Evolutionary conservation across 1,140 invertebrate species (phyloP), one percentile per base, ranked within the genome.

Genomic region (Drosophila simulans): DNA sequence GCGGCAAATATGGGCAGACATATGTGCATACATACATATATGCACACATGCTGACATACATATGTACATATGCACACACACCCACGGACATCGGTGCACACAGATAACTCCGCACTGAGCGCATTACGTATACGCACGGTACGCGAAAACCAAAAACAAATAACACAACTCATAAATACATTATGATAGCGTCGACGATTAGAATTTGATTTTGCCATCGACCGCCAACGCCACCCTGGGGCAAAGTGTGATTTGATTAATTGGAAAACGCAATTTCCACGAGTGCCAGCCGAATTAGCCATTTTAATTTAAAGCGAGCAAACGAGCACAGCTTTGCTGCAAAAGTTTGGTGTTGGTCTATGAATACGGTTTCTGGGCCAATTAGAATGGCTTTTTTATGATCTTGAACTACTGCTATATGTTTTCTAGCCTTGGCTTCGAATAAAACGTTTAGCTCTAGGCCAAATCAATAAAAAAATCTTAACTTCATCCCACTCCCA

Each of bases 161-260:
- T n/a, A 59, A 55, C 37, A 59, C 49, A 62, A 75, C 64, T 79
- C 79, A 80, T 83, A 88, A 88, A 88, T 79, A 82, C 60, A 88
- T 86, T 86, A 83, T 51, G 83, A 83, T 88, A 83, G 54, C 58
- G 63, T 51, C 46, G 76, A 37, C 72, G 83, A 88, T 83, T 83
- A 83, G 75, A 80, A 79, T 83, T 79, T 72, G 79, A 83, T 83
- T 88, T 83, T 60, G 57, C 63, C 65, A 60, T 55, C 39, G 8
- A 12, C 13, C 35, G 58, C 13, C 63, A 12, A 11, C 35, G 58
- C 15, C 63, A 88, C 83, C 66, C 75, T 86, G 84, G 63, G 35
- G 20, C 35, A 20, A 49, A 17, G 40, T 17, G 17, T 46, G 3
- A 35, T 35, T 72, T 40, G 5, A 31, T 25, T 43, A 12, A 40